Conservation (phyloP, 1,140 invertebrate species). For the Brachionus koreanus region DNA sequence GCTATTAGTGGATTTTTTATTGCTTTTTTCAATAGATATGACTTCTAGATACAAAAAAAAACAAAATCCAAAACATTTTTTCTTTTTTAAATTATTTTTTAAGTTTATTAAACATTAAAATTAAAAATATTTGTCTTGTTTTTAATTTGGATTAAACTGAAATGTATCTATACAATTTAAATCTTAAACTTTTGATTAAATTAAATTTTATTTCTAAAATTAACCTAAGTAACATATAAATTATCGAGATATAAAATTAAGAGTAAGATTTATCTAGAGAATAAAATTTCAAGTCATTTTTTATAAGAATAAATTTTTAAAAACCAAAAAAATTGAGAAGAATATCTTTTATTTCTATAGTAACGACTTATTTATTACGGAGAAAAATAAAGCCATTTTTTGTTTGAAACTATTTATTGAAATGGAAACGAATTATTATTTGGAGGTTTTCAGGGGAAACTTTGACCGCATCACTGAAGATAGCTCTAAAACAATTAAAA, state of each 20-base stretch:
- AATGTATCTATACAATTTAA: too few relatives aligned
- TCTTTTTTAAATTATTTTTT: too few relatives aligned
- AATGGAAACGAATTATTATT: neutral
- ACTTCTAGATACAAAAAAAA: neutral
- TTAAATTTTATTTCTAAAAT: too few relatives aligned
- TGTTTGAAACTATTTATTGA: neutral
- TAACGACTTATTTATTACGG: neutral
- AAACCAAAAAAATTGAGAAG: too few relatives aligned
- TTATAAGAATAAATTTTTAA: too few relatives aligned
- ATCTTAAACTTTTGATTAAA: too few relatives aligned
- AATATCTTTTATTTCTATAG: neutral
- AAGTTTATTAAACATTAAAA: neutral
- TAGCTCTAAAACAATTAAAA: neutral
- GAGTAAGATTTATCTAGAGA: too few relatives aligned
- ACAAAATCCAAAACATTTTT: too few relatives aligned
- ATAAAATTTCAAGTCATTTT: too few relatives aligned
- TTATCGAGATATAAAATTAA: too few relatives aligned
- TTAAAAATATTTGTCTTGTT: neutral
- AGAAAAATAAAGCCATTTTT: too few relatives aligned
- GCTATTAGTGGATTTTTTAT: neutral
- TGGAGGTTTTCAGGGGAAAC: neutral
- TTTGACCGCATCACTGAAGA: constrained; percentile 2
- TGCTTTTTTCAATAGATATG: constrained; percentile 44
- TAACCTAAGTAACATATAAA: too few relatives aligned
- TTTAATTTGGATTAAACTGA: neutral